Base-by-base conservation (phyloP, 2,113 vertebrate genomes). In the Alexandromys fortis region DNA sequence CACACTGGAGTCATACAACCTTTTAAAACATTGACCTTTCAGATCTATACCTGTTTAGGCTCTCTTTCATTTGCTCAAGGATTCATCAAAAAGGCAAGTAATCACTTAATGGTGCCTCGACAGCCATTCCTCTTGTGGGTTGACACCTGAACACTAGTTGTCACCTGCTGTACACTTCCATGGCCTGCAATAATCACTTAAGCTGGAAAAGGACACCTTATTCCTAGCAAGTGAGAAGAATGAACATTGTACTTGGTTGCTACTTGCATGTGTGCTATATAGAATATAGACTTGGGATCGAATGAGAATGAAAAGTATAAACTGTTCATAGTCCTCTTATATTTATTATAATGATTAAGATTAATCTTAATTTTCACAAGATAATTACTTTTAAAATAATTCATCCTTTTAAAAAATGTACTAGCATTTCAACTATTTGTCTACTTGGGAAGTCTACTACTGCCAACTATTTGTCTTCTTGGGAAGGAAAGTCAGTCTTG, bases 331-430 rank as follows among this genome's bases (percentile, higher is more conserved):
- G 19, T 79, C 22, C 82, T 83, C 26, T 88, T 22, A 91, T 61
- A 93, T 70, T 63, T 91, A 93, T 85, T 75, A 91, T 58, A 75
- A 88, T 88, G 5, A 85, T 90, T 92, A 96, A 3, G 12, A 55
- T 10, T 75, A 58, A 49, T 49, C 58, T 70, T 68, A 90, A 78
- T 90, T 97, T 81, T 94, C 19, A 83, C 26, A 63, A 45, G 38
- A 68, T 13, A 68, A 42, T 85, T 85, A 65, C 22, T 45, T 65
- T 63, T 42, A 63, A 85, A 19, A 65, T 42, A 85, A 19, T 1
- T 28, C 2, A 88, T 77, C 16, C 52, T 17, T 30, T 88, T 55
- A 47, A 78, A 89, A 95, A 73, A 61, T 73, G 16, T 11, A 26
- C 26, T 33, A 78, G 14, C 1, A 76, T 86, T 94, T 73, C 75